Base-by-base conservation (phyloP, 2,113 vertebrate genomes). In the Girardinichthys multiradiatus region DNA sequence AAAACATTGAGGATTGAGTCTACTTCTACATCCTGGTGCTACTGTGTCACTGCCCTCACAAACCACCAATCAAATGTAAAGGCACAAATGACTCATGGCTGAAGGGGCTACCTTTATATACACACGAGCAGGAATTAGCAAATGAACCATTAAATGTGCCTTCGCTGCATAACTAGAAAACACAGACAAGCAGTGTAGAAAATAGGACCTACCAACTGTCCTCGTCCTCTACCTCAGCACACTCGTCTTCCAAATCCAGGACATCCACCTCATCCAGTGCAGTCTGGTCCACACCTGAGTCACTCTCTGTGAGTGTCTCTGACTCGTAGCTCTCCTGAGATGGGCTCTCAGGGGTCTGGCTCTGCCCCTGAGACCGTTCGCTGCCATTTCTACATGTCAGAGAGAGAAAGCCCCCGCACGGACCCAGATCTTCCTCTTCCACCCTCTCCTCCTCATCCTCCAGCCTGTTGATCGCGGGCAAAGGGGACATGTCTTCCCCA, bases 251-350 rank as follows among this genome's bases (percentile, higher is more conserved):
- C 71, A 97, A 92, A 78, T 97, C 94, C 0, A 98, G 81, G 74
- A 96, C 93, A 33, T 96, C 96, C 72, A 96, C 95, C 72, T 96
- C 95, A 60, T 97, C 97, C 85, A 97, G 91, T 0, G 94, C 92
- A 0, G 85, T 86, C 13, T 93, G 85, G 87, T 94, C 92, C 0
- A 92, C 59, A 0, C 88, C 94, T 1, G 87, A 84, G 24, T 90
- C 72, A 15, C 85, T 90, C 2, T 74, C 93, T 12, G 29, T 92
- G 11, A 92, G 85, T 5, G 90, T 91, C 79, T 94, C 92, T 35
- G 90, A 91, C 30, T 92, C 93, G 54, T 89, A 92, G 72, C 90
- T 90, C 24, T 0, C 91, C 63, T 78, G 84, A 61, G 77, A 85
- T 33, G 73, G 89, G 24, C 71, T 86, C 68, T 85, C 84, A 1